These are phyloP conservation scores for Venustoraphidia nigricollis DNA, from an alignment of 2,888 invertebrate species.

Conservation along the genomic window DNA sequence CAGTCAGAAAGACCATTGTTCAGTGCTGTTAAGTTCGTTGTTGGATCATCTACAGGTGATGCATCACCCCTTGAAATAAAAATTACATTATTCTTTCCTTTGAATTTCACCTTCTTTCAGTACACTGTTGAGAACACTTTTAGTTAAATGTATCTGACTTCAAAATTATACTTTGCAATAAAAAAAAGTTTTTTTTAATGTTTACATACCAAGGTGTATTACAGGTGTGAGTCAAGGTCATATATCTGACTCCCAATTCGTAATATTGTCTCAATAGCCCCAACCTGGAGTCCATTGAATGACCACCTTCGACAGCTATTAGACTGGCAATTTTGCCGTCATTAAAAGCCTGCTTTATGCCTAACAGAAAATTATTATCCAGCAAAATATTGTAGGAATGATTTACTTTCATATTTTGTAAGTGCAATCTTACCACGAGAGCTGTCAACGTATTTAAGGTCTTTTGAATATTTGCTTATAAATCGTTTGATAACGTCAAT, in stretches of 20 bases:
- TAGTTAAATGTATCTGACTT: no score
- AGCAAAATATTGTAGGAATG: no score
- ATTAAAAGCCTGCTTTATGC: conserved; percentile 29
- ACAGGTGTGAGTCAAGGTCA: conserved; percentile 45
- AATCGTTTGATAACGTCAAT: conserved; percentile 43
- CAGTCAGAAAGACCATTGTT: no score
- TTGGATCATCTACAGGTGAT: no score
- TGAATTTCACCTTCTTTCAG: no score
- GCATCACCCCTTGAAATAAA: no score
- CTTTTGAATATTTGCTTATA: conserved; percentile 18
- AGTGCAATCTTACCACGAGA: neutral
- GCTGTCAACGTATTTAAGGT: neutral
- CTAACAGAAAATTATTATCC: conserved; percentile 17
- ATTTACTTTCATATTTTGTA: no score
- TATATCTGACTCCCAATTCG: conserved; percentile 40
- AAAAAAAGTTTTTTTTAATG: no score
- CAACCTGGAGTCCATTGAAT: conserved; percentile 40
- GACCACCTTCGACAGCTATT: conserved; percentile 45
- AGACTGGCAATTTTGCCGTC: conserved; percentile 37
- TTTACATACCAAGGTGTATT: conserved; percentile 37
- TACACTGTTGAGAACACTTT: no score
- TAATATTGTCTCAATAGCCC: conserved; percentile 37
- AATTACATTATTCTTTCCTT: no score
- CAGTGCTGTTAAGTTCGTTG: no score
- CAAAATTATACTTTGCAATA: no score